Percentiles rank a stretch among this genome's conserved stretches.
Evolutionary conservation across 53 echinoderm and acorn worm species (phyloP).

Genomic region (Holothuria scabra): DNA sequence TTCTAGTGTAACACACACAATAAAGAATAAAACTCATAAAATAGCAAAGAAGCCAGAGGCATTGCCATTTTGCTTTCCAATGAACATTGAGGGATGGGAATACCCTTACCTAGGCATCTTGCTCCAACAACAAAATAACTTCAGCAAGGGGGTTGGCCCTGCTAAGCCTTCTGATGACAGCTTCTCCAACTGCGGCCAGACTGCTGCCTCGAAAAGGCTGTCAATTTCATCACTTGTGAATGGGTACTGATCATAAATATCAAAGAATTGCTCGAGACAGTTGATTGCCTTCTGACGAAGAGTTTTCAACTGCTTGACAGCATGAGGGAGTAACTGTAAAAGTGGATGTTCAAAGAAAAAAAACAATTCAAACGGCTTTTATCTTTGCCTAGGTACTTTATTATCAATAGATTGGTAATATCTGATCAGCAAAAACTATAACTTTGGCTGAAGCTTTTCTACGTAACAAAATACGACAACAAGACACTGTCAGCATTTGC

Average conservation of each 20-base stretch:
- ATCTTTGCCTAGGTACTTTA: no score
- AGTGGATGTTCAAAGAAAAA: not conserved
- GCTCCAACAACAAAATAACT: constrained; percentile 77
- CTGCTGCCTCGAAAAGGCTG: constrained; percentile 74
- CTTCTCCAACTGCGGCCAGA: constrained; percentile 81
- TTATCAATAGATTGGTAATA: not conserved
- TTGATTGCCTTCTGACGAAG: constrained; percentile 81
- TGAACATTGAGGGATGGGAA: not conserved
- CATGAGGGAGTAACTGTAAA: constrained; percentile 75
- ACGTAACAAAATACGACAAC: no score
- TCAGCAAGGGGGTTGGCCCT: constrained; percentile 79
- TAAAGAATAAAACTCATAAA: no score
- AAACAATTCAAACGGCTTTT: no score
- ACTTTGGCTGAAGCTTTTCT: no score
- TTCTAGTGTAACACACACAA: no score
- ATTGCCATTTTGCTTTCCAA: no score
- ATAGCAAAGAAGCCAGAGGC: not conserved
- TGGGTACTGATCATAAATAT: constrained; percentile 74
- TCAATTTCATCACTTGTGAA: constrained; percentile 78
- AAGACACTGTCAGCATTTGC: no score
- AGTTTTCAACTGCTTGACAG: constrained; percentile 81
- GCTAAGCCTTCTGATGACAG: constrained; percentile 80
- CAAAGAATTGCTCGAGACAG: constrained; percentile 81
- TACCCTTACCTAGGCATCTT: constrained; percentile 68
- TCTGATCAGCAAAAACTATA: no score